A percentile compares a stretch with the other conserved stretches of the same genome.
Conservation (phyloP, 2,888 invertebrate genomes). For the Gastracanthus pulcherrimus region DNA sequence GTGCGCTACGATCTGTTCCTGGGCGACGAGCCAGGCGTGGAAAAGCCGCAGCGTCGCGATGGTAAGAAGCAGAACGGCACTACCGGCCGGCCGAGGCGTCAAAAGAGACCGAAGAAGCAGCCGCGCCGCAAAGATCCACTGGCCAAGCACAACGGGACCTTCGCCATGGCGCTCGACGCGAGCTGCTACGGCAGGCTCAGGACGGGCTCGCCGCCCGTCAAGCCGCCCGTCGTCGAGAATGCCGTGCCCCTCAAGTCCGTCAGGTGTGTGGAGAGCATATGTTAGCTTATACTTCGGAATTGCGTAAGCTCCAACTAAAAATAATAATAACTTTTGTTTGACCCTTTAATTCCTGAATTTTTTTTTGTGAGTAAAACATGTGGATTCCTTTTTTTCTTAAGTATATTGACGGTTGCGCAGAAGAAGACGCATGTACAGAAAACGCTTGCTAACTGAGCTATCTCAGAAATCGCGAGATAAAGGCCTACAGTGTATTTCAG, state of each 20-base stretch:
- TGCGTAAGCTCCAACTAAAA: too few species aligned
- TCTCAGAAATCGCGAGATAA: too few species aligned
- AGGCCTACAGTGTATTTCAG: too few species aligned
- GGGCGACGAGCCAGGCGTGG: slow-evolving; percentile 63
- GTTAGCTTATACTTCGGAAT: too few species aligned
- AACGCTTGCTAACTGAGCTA: too few species aligned
- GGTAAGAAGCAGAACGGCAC: not conserved
- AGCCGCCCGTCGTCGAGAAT: slow-evolving; percentile 68
- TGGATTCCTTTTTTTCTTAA: too few species aligned
- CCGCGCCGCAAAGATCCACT: slow-evolving; percentile 63
- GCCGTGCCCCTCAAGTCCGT: slow-evolving; percentile 67
- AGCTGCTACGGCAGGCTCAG: slow-evolving; percentile 57
- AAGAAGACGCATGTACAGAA: too few species aligned
- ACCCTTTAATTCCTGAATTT: too few species aligned
- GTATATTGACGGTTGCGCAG: too few species aligned
- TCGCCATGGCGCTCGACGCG: slow-evolving; percentile 62
- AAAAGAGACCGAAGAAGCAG: slow-evolving; percentile 63
- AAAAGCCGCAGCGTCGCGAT: slow-evolving; percentile 36
- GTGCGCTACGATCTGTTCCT: slow-evolving; percentile 63
- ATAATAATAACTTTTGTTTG: too few species aligned
- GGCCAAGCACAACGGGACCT: slow-evolving; percentile 67
- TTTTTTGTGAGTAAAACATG: too few species aligned
- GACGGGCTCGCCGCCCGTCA: slow-evolving; percentile 60
- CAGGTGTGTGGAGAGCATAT: slow-evolving; percentile 65
- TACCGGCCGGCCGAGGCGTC: not conserved